Conservation (phyloP, 2,113 vertebrate species). For the Perccottus glenii region DNA sequence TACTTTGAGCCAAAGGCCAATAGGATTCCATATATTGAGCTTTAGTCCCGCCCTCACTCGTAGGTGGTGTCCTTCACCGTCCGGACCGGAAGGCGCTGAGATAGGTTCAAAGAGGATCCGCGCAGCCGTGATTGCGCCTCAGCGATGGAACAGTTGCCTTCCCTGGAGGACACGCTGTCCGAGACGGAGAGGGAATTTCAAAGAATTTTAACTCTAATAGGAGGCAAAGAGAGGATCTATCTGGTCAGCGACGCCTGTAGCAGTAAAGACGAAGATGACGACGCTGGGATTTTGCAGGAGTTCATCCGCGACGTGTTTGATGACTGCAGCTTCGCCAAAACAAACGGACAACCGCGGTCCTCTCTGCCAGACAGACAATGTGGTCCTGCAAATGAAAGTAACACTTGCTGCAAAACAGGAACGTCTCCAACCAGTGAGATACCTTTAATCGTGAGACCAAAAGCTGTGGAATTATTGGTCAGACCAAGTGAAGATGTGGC, state of each 20-base stretch:
- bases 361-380: neutral
- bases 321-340: neutral
- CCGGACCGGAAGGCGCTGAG: neutral
- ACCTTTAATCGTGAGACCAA: slow-evolving; percentile 2
- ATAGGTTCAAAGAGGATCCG: neutral
- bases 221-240: slow-evolving; percentile 74
- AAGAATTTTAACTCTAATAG: slow-evolving; percentile 62
- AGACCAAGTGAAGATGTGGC: neutral
- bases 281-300: slow-evolving; percentile 58
- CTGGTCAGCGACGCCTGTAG: slow-evolving; percentile 63
- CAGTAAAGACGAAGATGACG: slow-evolving; percentile 45
- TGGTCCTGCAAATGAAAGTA: neutral
- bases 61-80: neutral
- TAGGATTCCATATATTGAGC: neutral
- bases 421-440: slow-evolving; percentile 3
- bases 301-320: slow-evolving; percentile 74
- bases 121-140: neutral
- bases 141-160: slow-evolving; percentile 38
- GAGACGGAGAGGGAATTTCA: slow-evolving; percentile 70
- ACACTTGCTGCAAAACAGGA: neutral
- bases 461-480: slow-evolving; percentile 13
- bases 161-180: slow-evolving; percentile 19
- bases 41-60: neutral
- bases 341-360: neutral
- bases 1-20: neutral